A percentile compares a stretch with the other conserved stretches of the same genome.
Conservation (phyloP, 2,888 invertebrate genomes). For the Lamellibrachia satsuma region DNA sequence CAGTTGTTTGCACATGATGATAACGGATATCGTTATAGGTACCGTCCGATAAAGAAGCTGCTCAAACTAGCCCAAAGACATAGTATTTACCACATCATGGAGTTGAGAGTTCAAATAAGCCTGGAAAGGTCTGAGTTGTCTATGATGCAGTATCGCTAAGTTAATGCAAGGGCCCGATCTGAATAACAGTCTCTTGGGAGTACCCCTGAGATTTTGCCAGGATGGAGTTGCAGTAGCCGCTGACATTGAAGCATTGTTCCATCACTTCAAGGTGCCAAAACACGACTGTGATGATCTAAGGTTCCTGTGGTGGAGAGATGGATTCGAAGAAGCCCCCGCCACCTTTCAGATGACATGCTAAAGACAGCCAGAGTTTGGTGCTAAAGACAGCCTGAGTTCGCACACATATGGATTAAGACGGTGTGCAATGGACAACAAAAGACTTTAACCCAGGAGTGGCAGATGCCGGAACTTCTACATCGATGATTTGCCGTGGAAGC, state of each 20-base stretch:
- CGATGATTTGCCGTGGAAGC: background rate
- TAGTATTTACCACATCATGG: slow-evolving; percentile 25
- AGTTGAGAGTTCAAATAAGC: slow-evolving; percentile 22
- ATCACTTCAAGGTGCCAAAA: slow-evolving; percentile 11
- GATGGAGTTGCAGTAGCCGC: background rate
- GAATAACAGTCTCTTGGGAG: slow-evolving; percentile 25
- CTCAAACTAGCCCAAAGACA: background rate
- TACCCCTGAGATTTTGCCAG: slow-evolving; percentile 21
- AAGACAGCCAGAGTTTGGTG: no score
- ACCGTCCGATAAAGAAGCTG: background rate
- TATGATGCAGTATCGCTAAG: slow-evolving; percentile 19
- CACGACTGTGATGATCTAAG: slow-evolving; percentile 20
- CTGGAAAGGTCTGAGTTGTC: slow-evolving; percentile 23
- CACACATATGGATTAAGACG: background rate
- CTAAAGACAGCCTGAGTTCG: slow-evolving; percentile 18
- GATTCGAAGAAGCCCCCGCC: background rate
- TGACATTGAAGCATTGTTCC: slow-evolving; percentile 27
- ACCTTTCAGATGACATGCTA: slow-evolving; percentile 22
- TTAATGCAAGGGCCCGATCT: slow-evolving; percentile 26
- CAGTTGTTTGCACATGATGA: no score
- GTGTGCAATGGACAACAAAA: background rate
- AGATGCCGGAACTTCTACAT: slow-evolving; percentile 21
- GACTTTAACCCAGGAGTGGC: background rate
- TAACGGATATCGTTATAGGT: no score
- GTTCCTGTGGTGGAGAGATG: slow-evolving; percentile 24